phyloP scores from a whole-genome alignment of 2,113 vertebrate species.

The Heteronetta atricapilla region DNA sequence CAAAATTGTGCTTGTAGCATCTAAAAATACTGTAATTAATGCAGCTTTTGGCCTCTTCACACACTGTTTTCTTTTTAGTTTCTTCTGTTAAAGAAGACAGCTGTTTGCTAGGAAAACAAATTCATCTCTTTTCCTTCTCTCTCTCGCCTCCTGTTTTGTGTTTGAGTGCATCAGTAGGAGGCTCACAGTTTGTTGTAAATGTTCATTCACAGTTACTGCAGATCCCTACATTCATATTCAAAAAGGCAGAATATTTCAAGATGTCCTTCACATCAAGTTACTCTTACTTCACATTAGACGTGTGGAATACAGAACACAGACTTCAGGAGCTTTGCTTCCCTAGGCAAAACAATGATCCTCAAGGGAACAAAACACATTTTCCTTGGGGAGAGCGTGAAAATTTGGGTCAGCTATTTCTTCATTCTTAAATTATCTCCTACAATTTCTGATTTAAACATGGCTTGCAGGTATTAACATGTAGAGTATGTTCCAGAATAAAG shows the following conservation, averaged over 20 bases:
- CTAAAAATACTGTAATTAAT: slow-evolving; percentile 73
- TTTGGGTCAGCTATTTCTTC: neutral
- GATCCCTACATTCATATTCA: slow-evolving; percentile 56
- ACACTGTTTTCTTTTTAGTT: slow-evolving; percentile 50
- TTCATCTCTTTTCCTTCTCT: slow-evolving; percentile 46
- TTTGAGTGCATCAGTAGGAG: slow-evolving; percentile 50
- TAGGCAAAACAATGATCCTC: neutral
- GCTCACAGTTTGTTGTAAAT: slow-evolving; percentile 67
- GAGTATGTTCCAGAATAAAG: neutral
- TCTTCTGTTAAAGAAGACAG: slow-evolving; percentile 63
- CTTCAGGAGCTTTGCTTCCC: slow-evolving; percentile 6
- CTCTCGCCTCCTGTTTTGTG: slow-evolving; percentile 61
- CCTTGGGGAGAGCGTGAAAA: neutral
- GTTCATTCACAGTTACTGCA: slow-evolving; percentile 66
- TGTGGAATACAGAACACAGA: neutral
- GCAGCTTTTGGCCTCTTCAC: slow-evolving; percentile 55
- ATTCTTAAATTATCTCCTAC: neutral
- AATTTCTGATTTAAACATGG: neutral
- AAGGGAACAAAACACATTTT: neutral
- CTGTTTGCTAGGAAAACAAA: slow-evolving; percentile 68
- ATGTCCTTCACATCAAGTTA: slow-evolving; percentile 28
- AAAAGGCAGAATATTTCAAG: slow-evolving; percentile 62
- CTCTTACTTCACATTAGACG: slow-evolving; percentile 2
- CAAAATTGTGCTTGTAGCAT: slow-evolving; percentile 63
- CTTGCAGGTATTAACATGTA: neutral